A percentile compares a stretch with the other conserved stretches of the same genome.
phyloP scores from a whole-genome alignment of 92 coral and sea anemone species.

The Epizoanthus ramosus region DNA sequence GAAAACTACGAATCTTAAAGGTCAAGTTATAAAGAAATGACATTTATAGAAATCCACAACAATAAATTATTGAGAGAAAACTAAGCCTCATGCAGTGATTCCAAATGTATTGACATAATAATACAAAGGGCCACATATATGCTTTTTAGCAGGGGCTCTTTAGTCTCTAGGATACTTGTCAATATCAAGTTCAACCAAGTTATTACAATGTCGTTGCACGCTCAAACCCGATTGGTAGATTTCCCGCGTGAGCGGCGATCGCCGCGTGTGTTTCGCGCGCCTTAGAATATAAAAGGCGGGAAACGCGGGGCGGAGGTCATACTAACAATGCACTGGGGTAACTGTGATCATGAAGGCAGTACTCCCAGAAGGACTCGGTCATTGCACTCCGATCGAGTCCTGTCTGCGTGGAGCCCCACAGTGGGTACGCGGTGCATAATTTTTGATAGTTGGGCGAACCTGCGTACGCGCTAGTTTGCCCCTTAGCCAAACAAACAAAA shows the following conservation, averaged over 20 bases:
- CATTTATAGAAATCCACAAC: not conserved
- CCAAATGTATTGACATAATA: not conserved
- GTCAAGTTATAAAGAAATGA: too few species aligned
- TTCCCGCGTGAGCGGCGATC: conserved; percentile 24
- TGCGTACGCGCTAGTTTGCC: conserved; percentile 98
- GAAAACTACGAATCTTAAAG: too few species aligned
- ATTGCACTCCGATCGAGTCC: conserved; percentile 64
- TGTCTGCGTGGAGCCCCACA: conserved; percentile 74
- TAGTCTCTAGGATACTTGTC: conserved; percentile 12
- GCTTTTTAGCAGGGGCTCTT: conserved; percentile 34
- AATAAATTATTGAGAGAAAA: conserved; percentile 31
- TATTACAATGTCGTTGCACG: not conserved
- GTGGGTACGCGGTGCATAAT: conserved; percentile 91
- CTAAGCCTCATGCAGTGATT: conserved; percentile 13
- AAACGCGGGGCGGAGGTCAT: conserved; percentile 55
- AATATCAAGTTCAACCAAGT: conserved; percentile 15
- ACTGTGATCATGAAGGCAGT: conserved; percentile 96
- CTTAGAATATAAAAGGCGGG: conserved; percentile 63
- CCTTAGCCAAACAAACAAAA: conserved; percentile 41
- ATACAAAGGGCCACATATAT: not conserved
- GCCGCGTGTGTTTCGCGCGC: conserved; percentile 38
- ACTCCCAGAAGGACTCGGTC: conserved; percentile 72
- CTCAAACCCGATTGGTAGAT: conserved; percentile 31
- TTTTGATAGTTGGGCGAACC: conserved; percentile 86
- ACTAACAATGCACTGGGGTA: conserved; percentile 92